A percentile compares a stretch with the other conserved stretches of the same genome.
Evolutionary conservation across 2,797 vertebrate species (phyloP).

Genomic region (Pteropus rufus): DNA sequence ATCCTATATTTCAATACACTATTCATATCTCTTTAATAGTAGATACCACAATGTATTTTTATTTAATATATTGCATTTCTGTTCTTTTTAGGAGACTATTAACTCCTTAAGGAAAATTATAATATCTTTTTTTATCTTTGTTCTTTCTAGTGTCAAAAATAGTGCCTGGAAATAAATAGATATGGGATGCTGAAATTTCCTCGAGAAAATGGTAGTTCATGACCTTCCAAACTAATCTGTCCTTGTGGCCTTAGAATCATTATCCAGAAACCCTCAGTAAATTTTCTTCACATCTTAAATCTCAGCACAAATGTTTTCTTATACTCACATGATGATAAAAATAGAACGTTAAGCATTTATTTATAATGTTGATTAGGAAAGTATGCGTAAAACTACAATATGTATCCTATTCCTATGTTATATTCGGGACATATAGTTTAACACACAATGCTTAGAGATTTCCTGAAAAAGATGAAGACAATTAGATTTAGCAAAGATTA

Average conservation of each 20-base stretch:
- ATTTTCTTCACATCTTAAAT: background rate
- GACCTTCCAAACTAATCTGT: background rate
- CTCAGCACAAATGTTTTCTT: background rate
- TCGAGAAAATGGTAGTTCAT: background rate
- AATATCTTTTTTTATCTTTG: background rate
- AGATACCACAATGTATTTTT: background rate
- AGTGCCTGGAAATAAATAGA: background rate
- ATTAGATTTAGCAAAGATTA: background rate
- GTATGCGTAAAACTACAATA: background rate
- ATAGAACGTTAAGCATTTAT: background rate
- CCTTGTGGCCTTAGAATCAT: background rate
- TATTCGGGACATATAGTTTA: background rate
- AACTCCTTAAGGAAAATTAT: background rate
- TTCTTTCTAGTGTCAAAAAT: background rate
- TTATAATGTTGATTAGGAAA: background rate
- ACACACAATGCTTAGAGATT: background rate
- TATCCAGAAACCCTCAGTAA: background rate
- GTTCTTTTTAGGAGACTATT: background rate
- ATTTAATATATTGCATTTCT: background rate
- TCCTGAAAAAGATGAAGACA: background rate
- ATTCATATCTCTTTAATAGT: background rate
- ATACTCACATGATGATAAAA: background rate
- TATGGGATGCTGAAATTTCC: background rate
- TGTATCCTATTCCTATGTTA: background rate
- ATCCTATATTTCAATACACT: background rate